phyloP scores from a whole-genome alignment of 2,888 invertebrate genomes.

The Amphimallon solstitiale region DNA sequence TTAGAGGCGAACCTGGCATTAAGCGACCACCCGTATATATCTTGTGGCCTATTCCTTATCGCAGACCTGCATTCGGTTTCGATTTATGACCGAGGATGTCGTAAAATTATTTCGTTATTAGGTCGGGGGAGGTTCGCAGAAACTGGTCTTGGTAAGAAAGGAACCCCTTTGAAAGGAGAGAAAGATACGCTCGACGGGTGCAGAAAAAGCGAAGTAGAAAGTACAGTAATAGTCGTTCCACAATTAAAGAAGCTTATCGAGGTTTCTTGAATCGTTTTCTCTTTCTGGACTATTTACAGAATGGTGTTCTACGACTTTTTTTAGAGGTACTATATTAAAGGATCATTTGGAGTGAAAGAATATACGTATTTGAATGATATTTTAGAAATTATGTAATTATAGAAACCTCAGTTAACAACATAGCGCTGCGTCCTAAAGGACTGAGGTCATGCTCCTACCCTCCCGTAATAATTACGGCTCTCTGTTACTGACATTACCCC shows the following conservation, averaged over 20 bases:
- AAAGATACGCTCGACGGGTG: not conserved
- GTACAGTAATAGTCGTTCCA: conserved; percentile 28
- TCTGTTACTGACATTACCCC: no score
- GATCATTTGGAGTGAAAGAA: not conserved
- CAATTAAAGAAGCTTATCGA: conserved; percentile 38
- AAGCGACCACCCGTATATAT: conserved; percentile 24
- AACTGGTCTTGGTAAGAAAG: not conserved
- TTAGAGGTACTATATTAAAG: conserved; percentile 1
- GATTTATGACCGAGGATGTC: conserved; percentile 32
- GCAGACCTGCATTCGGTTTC: conserved; percentile 37
- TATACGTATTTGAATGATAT: no score
- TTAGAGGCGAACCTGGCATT: conserved; percentile 26
- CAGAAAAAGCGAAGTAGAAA: not conserved
- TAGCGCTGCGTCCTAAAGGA: no score
- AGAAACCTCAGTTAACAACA: no score
- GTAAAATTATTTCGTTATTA: conserved; percentile 40
- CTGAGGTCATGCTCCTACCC: no score
- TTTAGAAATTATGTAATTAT: no score
- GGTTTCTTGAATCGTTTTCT: conserved; percentile 21
- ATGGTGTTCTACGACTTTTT: not conserved
- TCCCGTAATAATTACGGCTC: no score
- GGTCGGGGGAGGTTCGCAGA: conserved; percentile 19
- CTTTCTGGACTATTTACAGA: conserved; percentile 14
- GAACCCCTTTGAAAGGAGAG: not conserved
- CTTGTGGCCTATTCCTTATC: conserved; percentile 32